Percentiles rank a stretch among this genome's conserved stretches.
Evolutionary conservation across 1,140 invertebrate species (phyloP).

Genomic region (Lepidurus arcticus): DNA sequence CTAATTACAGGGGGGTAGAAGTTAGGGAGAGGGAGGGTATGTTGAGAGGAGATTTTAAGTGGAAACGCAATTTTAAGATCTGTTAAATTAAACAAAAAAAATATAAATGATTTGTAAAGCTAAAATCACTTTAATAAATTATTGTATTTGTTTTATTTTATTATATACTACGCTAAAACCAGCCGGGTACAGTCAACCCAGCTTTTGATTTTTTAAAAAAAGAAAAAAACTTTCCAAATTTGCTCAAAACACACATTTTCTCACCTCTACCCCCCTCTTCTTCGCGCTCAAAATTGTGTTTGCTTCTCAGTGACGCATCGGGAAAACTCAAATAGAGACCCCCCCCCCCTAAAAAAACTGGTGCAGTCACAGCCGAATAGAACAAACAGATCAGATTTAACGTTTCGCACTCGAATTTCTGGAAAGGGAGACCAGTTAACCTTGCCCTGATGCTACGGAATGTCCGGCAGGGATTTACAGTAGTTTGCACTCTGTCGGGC

Average conservation of each 20-base stretch:
- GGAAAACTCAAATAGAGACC: not conserved
- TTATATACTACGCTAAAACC: no score
- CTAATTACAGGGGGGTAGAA: no score
- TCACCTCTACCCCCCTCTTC: not conserved
- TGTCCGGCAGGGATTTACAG: not conserved
- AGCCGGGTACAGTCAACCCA: no score
- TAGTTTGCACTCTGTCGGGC: not conserved
- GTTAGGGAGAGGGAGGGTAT: no score
- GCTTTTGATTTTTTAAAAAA: not conserved
- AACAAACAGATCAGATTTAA: not conserved
- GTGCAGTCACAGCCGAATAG: not conserved
- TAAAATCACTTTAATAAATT: no score
- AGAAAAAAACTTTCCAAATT: not conserved
- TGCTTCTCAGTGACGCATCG: not conserved
- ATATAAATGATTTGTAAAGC: no score
- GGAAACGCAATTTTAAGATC: no score
- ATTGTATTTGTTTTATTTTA: no score
- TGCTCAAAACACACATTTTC: constrained; percentile 3
- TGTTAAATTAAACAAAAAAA: no score
- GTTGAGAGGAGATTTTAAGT: no score
- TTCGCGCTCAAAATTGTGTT: not conserved
- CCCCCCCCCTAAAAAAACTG: not conserved
- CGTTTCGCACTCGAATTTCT: not conserved
- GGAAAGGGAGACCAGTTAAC: not conserved
- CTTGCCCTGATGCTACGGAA: not conserved